These are phyloP conservation scores for Tenualosa ilisha DNA, from an alignment of 2,797 vertebrate genomes.

Conservation along the genomic window DNA sequence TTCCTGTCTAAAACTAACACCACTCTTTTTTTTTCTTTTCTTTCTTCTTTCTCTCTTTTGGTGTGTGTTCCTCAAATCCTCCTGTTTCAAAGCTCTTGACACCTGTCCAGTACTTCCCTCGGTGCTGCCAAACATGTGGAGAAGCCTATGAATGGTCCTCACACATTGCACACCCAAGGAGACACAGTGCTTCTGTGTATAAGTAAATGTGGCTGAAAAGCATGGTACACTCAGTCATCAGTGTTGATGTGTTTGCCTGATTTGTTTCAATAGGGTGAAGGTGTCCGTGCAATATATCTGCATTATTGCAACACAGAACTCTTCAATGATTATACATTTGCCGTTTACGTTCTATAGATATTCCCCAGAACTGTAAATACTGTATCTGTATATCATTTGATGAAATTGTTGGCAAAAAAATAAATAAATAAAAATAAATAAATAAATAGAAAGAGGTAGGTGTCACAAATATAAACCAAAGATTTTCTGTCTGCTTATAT, in stretches of 20 bases:
- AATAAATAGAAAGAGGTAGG: not conserved
- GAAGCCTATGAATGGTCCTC: conserved; percentile 7
- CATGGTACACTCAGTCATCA: not conserved
- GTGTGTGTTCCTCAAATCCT: conserved; percentile 17
- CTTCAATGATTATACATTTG: not conserved
- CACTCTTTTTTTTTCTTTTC: not conserved
- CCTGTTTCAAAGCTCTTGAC: conserved; percentile 15
- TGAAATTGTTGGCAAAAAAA: not conserved
- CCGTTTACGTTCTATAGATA: not conserved
- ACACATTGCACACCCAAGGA: not conserved
- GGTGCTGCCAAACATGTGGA: not conserved
- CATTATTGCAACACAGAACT: not conserved
- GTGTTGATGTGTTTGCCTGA: not conserved
- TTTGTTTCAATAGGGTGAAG: not conserved
- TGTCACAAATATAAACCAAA: not conserved
- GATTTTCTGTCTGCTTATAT: too few species aligned
- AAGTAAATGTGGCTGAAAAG: not conserved
- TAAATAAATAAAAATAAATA: too few species aligned
- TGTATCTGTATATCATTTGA: not conserved
- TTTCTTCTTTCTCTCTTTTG: not conserved
- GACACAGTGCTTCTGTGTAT: conserved; percentile 1
- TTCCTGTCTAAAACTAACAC: conserved; percentile 12
- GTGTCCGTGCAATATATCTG: not conserved
- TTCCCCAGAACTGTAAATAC: not conserved
- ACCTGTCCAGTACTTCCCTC: conserved; percentile 20